phyloP scores from a whole-genome alignment of 2,888 invertebrate genomes.

The Drosophila parthenogenetica region DNA sequence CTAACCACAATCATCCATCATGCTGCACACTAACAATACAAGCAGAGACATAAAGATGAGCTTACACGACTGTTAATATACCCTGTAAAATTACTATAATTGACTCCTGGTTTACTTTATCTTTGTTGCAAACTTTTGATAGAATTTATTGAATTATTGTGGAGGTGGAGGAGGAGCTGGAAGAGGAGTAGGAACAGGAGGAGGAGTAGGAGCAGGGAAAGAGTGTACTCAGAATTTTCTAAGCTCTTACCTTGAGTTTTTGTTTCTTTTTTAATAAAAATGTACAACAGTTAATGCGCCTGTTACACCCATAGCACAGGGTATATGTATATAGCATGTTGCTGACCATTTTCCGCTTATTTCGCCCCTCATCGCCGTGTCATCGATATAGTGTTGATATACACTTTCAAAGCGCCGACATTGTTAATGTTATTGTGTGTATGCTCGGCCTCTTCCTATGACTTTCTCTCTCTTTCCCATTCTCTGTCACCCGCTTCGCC shows the following conservation, averaged over 20 bases:
- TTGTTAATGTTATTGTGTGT: constrained; percentile 60
- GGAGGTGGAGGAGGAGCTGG: too few relatives aligned
- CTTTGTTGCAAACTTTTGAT: not conserved
- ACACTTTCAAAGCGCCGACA: constrained; percentile 59
- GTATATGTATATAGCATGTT: constrained; percentile 51
- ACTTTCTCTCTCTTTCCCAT: not conserved
- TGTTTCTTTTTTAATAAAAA: too few relatives aligned
- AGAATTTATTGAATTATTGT: too few relatives aligned
- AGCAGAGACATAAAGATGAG: constrained; percentile 9
- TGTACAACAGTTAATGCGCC: not conserved
- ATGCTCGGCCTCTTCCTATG: constrained; percentile 3
- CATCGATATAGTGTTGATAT: constrained; percentile 72
- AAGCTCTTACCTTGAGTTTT: too few relatives aligned
- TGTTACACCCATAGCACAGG: not conserved
- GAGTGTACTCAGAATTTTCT: too few relatives aligned
- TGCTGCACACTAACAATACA: constrained; percentile 49
- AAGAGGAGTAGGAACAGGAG: too few relatives aligned
- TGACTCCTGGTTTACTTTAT: not conserved
- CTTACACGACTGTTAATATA: not conserved
- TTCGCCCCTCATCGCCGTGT: constrained; percentile 51
- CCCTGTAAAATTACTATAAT: not conserved
- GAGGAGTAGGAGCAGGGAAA: too few relatives aligned
- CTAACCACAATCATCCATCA: constrained; percentile 76
- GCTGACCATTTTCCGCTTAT: constrained; percentile 66
- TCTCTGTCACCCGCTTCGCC: too few relatives aligned